Percentiles rank a stretch among this genome's conserved stretches.
Evolutionary conservation across 2,888 invertebrate genomes (phyloP).

Genomic region (Acanthosepion esculentum): DNA sequence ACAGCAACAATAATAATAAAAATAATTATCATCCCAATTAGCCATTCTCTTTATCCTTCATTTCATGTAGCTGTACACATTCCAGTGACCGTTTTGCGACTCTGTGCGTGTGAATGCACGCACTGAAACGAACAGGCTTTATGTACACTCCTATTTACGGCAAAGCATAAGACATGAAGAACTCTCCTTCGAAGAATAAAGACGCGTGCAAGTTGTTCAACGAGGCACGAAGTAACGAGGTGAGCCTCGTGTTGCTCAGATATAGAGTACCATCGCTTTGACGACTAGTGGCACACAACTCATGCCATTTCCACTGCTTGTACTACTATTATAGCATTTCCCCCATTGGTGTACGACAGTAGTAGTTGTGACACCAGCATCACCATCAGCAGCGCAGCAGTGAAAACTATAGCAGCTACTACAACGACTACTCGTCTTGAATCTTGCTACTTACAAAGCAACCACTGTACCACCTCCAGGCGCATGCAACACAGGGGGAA

Average conservation of each 20-base stretch:
- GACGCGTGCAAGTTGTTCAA: background rate
- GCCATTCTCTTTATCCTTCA: background rate
- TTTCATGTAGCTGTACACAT: background rate
- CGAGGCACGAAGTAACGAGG: background rate
- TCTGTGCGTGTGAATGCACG: background rate
- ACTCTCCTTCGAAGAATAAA: background rate
- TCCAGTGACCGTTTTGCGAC: background rate
- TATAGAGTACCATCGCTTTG: background rate
- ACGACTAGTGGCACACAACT: background rate
- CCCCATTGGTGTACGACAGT: background rate
- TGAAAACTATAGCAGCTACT: background rate
- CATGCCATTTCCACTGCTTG: background rate
- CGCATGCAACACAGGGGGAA: background rate
- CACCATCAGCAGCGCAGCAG: background rate
- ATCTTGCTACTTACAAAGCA: slow-evolving; percentile 16
- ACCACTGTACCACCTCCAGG: background rate
- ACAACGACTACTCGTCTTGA: background rate
- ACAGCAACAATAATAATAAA: background rate
- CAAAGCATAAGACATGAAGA: background rate
- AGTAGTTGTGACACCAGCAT: background rate
- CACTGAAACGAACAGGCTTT: background rate
- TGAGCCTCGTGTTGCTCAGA: background rate
- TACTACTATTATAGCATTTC: background rate
- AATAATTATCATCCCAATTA: background rate
- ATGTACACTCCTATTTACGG: background rate